A percentile compares a stretch with the other conserved stretches of the same genome.
Conservation (phyloP, 64 coral and sea anemone species). For the Pocillopora damicornis region DNA sequence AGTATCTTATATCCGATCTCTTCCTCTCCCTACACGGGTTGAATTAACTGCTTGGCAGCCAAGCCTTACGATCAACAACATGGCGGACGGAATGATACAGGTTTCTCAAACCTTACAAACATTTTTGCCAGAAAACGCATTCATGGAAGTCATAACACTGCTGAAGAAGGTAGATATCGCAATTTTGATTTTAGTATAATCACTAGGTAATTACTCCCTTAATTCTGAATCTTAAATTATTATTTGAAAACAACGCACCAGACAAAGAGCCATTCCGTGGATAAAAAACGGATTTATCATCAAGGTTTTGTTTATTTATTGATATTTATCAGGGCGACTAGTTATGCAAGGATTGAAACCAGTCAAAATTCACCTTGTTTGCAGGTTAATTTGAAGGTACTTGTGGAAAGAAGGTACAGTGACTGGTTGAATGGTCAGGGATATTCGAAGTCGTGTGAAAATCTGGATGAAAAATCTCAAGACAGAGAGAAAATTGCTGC, state of each 20-base stretch:
- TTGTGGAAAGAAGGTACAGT: neutral
- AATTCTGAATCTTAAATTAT: neutral
- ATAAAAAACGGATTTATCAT: too few species aligned
- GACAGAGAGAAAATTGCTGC: conserved; percentile 4
- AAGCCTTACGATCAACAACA: conserved; percentile 21
- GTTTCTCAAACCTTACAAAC: neutral
- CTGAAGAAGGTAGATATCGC: neutral
- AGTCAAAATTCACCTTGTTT: neutral
- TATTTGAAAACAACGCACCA: too few species aligned
- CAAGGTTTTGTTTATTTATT: too few species aligned
- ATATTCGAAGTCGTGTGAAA: neutral
- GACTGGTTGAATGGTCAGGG: conserved; percentile 15
- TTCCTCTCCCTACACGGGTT: neutral
- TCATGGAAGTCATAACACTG: neutral
- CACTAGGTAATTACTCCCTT: too few species aligned
- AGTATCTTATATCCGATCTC: neutral
- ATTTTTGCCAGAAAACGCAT: neutral
- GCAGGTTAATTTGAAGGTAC: neutral
- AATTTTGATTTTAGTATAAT: neutral
- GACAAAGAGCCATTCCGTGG: too few species aligned
- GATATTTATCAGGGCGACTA: too few species aligned
- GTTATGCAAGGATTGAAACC: too few species aligned
- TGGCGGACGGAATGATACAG: neutral
- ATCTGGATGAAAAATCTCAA: neutral
- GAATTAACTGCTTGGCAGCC: neutral